Conservation (phyloP, 2,888 invertebrate species). For the Tetragonula carbonaria region DNA sequence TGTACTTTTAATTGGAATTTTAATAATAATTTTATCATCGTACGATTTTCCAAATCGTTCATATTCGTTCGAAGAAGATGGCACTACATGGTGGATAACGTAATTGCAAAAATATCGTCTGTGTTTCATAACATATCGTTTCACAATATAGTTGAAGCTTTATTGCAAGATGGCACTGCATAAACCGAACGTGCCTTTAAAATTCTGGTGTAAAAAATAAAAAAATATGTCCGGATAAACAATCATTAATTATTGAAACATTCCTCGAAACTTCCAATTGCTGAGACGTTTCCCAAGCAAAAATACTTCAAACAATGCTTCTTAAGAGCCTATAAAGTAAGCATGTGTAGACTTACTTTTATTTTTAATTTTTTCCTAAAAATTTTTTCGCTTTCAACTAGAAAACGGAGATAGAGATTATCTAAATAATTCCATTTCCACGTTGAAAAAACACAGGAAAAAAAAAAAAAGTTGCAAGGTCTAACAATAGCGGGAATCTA, state of each 20-base stretch:
- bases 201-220: background rate
- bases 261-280: background rate
- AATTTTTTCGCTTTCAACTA: background rate
- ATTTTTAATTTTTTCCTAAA: no score
- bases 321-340: background rate
- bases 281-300: background rate
- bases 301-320: background rate
- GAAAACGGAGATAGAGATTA: background rate
- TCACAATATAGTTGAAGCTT: background rate
- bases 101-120: conserved; percentile 13
- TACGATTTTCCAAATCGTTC: background rate
- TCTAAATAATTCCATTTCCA: background rate
- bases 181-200: background rate
- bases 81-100: conserved; percentile 11
- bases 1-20: background rate
- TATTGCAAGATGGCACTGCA: conserved; percentile 19
- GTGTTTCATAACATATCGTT: background rate
- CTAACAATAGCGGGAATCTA: background rate
- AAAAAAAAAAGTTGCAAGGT: background rate
- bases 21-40: conserved; percentile 7
- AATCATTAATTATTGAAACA: background rate
- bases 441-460: background rate
- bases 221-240: background rate
- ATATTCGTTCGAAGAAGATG: background rate
- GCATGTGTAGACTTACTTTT: no score